Conservation (phyloP, 2,113 vertebrate genomes). For the Pao palembangensis region DNA sequence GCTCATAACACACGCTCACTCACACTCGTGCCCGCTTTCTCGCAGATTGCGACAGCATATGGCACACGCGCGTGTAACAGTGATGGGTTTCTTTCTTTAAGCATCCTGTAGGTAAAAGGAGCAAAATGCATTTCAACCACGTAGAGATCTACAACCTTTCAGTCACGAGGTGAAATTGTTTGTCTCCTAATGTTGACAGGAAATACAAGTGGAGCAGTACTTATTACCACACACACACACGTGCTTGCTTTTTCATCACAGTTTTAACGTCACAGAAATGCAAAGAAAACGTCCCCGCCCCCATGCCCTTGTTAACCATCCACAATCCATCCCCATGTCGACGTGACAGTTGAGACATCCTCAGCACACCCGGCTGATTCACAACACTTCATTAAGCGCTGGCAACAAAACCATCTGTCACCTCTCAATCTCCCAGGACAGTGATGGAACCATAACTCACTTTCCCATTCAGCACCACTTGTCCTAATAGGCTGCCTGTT, state of each 20-base stretch:
- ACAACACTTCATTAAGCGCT: slow-evolving; percentile 64
- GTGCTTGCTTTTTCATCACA: too few relatives aligned
- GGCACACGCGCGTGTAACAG: slow-evolving; percentile 1
- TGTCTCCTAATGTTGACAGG: slow-evolving; percentile 51
- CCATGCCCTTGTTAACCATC: slow-evolving; percentile 37
- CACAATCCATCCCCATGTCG: slow-evolving; percentile 25
- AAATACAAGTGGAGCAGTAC: slow-evolving; percentile 8
- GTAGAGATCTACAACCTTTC: slow-evolving; percentile 62
- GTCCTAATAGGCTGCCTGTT: slow-evolving; percentile 63
- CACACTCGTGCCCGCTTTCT: neutral
- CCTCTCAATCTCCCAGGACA: slow-evolving; percentile 58
- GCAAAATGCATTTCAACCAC: slow-evolving; percentile 56
- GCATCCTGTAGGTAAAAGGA: slow-evolving; percentile 43
- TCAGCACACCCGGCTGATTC: slow-evolving; percentile 47
- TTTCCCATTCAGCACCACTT: slow-evolving; percentile 61
- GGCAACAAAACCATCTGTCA: slow-evolving; percentile 65
- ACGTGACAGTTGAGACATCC: slow-evolving; percentile 38
- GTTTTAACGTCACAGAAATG: slow-evolving; percentile 8
- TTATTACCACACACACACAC: too few relatives aligned
- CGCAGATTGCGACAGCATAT: too few relatives aligned
- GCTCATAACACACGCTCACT: neutral
- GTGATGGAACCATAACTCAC: slow-evolving; percentile 69
- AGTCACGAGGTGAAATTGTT: slow-evolving; percentile 64
- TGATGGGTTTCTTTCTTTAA: slow-evolving; percentile 37
- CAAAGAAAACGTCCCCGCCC: slow-evolving; percentile 14